Conservation (phyloP, 2,888 invertebrate species). For the Sceliomorpha sp. region DNA sequence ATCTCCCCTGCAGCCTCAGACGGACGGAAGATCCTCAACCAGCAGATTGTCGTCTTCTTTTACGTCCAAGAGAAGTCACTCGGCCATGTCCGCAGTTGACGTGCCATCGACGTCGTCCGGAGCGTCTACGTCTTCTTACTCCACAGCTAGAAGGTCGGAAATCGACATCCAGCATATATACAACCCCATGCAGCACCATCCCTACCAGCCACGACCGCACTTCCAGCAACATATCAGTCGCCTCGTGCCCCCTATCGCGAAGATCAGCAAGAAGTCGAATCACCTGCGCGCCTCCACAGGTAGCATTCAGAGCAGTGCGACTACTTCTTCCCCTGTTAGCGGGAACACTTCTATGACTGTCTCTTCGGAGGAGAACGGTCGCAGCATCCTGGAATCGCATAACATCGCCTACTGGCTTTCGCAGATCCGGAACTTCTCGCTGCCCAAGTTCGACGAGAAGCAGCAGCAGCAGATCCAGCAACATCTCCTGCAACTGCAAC, state of each 20-base stretch:
- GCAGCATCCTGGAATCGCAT: too few relatives aligned
- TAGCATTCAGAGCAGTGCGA: constrained; percentile 2
- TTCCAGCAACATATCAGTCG: constrained; percentile 5
- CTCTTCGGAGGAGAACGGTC: too few relatives aligned
- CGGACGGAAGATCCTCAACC: not conserved
- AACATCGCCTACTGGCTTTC: too few relatives aligned
- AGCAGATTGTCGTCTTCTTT: not conserved
- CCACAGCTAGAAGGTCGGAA: too few relatives aligned
- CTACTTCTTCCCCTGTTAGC: not conserved
- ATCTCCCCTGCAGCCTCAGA: constrained; percentile 62
- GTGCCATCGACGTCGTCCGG: constrained; percentile 71
- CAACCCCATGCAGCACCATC: constrained; percentile 2
- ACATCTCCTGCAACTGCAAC: constrained; percentile 59
- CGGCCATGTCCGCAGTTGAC: constrained; percentile 65
- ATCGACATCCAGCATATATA: not conserved
- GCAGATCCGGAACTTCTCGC: constrained; percentile 61
- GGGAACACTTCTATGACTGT: too few relatives aligned
- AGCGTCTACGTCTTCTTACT: too few relatives aligned
- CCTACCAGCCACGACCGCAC: not conserved
- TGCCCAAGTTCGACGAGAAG: constrained; percentile 1
- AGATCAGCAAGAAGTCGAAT: constrained; percentile 25
- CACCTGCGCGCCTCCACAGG: not conserved
- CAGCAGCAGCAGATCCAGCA: constrained; percentile 16
- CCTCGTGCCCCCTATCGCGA: constrained; percentile 30
- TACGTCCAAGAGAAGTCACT: too few relatives aligned